Evolutionary conservation across 2,113 vertebrate species (phyloP).

Genomic region (Cyprinodon brontotheroides): DNA sequence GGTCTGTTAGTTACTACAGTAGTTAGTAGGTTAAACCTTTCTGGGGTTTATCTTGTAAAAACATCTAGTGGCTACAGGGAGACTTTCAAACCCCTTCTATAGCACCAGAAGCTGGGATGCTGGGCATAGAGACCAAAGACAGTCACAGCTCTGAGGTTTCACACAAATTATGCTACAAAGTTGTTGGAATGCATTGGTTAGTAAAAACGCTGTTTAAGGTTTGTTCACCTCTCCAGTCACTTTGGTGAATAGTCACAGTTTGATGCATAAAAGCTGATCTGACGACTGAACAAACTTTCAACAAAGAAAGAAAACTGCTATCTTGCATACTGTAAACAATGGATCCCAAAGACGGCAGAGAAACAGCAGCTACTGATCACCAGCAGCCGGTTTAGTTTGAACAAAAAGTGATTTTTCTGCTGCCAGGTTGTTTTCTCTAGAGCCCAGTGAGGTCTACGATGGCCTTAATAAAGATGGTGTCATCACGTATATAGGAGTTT

Average conservation of each 20-base stretch:
- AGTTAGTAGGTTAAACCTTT: not conserved
- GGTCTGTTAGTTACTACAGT: not conserved
- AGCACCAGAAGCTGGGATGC: conserved; percentile 45
- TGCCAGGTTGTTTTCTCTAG: conserved; percentile 60
- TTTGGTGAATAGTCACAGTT: conserved; percentile 30
- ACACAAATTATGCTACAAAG: conserved; percentile 7
- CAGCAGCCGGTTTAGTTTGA: conserved; percentile 23
- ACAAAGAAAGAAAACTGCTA: conserved; percentile 1
- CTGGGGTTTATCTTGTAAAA: not conserved
- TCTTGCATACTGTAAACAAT: conserved; percentile 30
- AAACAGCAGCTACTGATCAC: conserved; percentile 19
- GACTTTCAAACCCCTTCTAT: conserved; percentile 8
- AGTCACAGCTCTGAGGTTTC: conserved; percentile 10
- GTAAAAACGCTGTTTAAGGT: conserved; percentile 17
- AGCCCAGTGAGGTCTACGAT: conserved; percentile 96
- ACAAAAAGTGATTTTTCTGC: conserved; percentile 21
- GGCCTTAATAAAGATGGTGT: conserved; percentile 97
- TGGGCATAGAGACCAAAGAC: not conserved
- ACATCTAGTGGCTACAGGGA: not conserved
- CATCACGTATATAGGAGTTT: conserved; percentile 93
- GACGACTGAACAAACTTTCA: not conserved
- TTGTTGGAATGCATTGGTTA: conserved; percentile 19
- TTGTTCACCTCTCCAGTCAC: conserved; percentile 7
- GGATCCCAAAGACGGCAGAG: conserved; percentile 14
- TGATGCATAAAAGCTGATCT: conserved; percentile 18